Conservation (phyloP, 2,888 invertebrate species). For the Amphiduros pacificus region DNA sequence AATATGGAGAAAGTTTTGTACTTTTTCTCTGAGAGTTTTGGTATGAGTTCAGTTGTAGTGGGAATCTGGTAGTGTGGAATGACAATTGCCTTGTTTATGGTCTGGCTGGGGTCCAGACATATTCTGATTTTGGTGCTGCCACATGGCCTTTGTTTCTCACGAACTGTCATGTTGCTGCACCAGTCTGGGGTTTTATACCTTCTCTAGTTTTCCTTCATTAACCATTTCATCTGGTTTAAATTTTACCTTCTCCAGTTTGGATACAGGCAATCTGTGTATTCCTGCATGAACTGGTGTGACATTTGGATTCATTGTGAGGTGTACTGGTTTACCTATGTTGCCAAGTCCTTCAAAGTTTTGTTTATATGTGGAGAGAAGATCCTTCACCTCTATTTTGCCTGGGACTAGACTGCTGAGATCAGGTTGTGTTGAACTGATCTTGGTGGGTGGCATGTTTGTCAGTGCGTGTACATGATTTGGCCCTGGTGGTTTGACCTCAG, state of each 20-base stretch:
- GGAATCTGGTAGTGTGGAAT: conserved; percentile 10
- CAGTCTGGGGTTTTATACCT: conserved; percentile 3
- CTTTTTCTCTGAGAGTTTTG: background rate
- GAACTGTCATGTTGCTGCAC: conserved; percentile 6
- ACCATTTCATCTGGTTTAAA: background rate
- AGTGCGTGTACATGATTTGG: background rate
- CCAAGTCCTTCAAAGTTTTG: conserved; percentile 5
- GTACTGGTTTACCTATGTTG: background rate
- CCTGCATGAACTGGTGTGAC: conserved; percentile 1
- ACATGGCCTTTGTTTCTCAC: conserved; percentile 1
- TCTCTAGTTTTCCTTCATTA: background rate
- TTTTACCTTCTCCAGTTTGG: conserved; percentile 1
- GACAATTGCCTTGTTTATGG: conserved; percentile 12
- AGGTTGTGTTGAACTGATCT: too few relatives aligned
- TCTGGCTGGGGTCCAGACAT: conserved; percentile 18
- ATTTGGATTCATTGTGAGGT: background rate
- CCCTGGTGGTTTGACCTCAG: background rate
- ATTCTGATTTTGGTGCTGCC: conserved; percentile 8
- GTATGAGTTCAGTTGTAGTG: conserved; percentile 2
- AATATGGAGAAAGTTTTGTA: conserved; percentile 4
- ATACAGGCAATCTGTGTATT: conserved; percentile 7
- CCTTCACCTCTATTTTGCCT: background rate
- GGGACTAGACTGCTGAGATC: too few relatives aligned
- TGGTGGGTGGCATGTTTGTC: background rate
- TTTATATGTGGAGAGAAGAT: background rate